These are phyloP conservation scores for Sminthurides bifidus DNA, from an alignment of 1,140 invertebrate genomes.

Conservation along the genomic window DNA sequence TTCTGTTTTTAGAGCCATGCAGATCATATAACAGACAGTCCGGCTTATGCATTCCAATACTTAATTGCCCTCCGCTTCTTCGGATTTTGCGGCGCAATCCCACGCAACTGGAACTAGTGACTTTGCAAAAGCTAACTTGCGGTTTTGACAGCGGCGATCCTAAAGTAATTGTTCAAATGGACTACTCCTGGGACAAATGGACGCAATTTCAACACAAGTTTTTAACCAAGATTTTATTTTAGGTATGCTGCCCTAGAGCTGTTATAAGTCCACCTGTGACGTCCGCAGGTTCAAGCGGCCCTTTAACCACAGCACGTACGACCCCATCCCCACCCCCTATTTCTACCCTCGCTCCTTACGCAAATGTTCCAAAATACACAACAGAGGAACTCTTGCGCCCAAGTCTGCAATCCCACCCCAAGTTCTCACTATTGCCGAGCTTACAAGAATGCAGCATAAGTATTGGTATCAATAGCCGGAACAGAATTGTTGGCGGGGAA, in stretches of 20 bases:
- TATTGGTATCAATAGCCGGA: background rate
- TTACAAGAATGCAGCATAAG: constrained; percentile 21
- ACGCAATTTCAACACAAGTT: background rate
- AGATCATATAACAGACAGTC: constrained; percentile 11
- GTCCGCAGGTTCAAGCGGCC: background rate
- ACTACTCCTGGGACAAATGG: background rate
- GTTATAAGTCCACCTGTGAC: constrained; percentile 2
- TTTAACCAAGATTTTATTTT: background rate
- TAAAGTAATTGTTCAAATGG: background rate
- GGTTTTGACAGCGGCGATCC: constrained; percentile 14
- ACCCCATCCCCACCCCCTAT: background rate
- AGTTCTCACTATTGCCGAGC: constrained; percentile 19
- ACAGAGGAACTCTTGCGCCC: too few relatives aligned
- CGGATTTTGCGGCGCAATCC: constrained; percentile 4
- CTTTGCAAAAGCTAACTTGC: constrained; percentile 20
- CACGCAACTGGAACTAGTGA: constrained; percentile 1
- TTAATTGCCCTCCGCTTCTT: constrained; percentile 12
- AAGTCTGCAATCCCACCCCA: constrained; percentile 15
- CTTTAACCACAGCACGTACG: background rate
- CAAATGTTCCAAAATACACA: background rate
- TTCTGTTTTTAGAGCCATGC: constrained; percentile 24
- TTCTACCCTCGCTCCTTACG: background rate
- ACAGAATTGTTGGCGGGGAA: constrained; percentile 26
- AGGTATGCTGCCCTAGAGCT: constrained; percentile 23
- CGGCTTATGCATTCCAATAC: constrained; percentile 20